Conservation (phyloP, 2,797 vertebrate species). For the Sphenopsis melanotis region DNA sequence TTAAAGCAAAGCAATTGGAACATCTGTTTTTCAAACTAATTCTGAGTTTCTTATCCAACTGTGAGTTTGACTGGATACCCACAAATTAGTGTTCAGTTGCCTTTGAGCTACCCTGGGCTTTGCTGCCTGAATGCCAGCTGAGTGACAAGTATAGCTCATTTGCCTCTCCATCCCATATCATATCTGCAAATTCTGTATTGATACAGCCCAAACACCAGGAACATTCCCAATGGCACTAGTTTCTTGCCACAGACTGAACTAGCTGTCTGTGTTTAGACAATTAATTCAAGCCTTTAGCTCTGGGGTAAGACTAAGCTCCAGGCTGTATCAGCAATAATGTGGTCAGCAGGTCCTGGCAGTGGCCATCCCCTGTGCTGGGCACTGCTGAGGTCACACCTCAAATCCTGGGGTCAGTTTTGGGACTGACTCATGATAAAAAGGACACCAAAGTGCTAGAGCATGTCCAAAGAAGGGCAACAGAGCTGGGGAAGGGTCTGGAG, state of each 20-base stretch:
- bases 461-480: accelerated
- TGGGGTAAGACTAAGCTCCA: neutral
- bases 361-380: accelerated
- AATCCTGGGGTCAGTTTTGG: neutral
- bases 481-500: neutral
- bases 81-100: neutral
- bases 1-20: neutral
- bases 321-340: accelerated
- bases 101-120: neutral
- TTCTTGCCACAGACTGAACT: neutral
- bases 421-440: neutral
- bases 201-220: neutral
- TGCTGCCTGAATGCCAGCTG: neutral
- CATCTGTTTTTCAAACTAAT: neutral
- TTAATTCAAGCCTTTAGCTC: neutral
- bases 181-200: neutral
- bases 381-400: neutral
- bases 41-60: neutral
- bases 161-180: neutral
- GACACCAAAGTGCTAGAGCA: accelerated
- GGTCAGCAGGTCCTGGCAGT: accelerated
- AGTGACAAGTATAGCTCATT: neutral
- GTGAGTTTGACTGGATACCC: neutral
- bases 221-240: neutral
- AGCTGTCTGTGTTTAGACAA: neutral